phyloP scores from a whole-genome alignment of 2,888 invertebrate species.

The Tipula lateralis region DNA sequence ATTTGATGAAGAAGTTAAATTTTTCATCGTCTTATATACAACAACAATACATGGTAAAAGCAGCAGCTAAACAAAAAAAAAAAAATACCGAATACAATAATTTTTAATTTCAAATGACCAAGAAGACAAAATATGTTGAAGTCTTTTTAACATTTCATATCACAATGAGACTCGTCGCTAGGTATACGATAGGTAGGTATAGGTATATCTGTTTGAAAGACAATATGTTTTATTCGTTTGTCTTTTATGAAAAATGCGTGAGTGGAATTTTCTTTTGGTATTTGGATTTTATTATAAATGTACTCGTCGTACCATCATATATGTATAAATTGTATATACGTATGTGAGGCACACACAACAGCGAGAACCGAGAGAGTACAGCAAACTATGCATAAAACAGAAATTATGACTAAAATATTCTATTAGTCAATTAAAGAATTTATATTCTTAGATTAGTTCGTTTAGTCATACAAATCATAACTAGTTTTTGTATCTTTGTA shows the following conservation, averaged over 20 bases:
- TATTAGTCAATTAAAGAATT: neutral
- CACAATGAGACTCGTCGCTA: neutral
- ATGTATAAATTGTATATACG: neutral
- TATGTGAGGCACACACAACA: no score
- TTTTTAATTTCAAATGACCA: neutral
- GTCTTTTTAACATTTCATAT: neutral
- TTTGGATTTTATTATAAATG: neutral
- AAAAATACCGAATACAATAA: neutral
- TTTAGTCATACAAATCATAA: slow-evolving; percentile 24
- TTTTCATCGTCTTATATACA: neutral
- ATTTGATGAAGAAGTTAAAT: slow-evolving; percentile 11
- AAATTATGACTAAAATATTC: slow-evolving; percentile 12
- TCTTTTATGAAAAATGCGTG: slow-evolving; percentile 20
- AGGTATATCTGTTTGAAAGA: neutral
- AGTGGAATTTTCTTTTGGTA: slow-evolving; percentile 2
- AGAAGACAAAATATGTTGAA: slow-evolving; percentile 19
- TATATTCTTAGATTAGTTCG: neutral
- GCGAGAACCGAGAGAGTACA: neutral
- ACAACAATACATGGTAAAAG: no score
- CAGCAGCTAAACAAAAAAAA: neutral
- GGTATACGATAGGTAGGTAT: no score
- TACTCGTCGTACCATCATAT: neutral
- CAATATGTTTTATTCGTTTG: neutral
- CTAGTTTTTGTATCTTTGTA: neutral
- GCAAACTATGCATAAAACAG: slow-evolving; percentile 19